Evolutionary conservation across 2,888 invertebrate genomes (phyloP).

Genomic region (Neoaliturus tenellus): DNA sequence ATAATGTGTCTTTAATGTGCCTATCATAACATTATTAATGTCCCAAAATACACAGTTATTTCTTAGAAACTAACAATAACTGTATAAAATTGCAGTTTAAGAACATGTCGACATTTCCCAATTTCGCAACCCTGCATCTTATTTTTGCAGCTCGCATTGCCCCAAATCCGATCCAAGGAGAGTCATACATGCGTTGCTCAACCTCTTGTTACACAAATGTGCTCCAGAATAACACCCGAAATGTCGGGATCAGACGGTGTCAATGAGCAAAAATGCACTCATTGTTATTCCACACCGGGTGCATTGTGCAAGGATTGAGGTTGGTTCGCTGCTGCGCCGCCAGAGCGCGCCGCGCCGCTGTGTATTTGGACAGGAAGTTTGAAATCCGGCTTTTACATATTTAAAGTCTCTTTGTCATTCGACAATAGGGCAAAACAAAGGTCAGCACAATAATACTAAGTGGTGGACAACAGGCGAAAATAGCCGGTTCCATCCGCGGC

Average conservation of each 20-base stretch:
- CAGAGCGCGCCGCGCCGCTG: not conserved
- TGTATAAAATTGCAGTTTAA: no score
- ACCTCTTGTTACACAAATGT: not conserved
- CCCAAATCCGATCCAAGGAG: not conserved
- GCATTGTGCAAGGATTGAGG: constrained; percentile 37
- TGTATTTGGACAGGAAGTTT: constrained; percentile 43
- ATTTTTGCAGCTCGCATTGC: no score
- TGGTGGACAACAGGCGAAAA: constrained; percentile 48
- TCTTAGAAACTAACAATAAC: no score
- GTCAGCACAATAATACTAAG: constrained; percentile 43
- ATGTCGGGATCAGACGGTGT: constrained; percentile 21
- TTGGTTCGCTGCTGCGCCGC: not conserved
- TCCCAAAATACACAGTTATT: no score
- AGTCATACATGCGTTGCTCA: not conserved
- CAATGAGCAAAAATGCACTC: constrained; percentile 34
- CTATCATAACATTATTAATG: no score
- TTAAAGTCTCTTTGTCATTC: constrained; percentile 33
- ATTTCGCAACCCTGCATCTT: no score
- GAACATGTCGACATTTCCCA: no score
- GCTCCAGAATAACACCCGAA: constrained; percentile 27
- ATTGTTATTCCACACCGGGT: constrained; percentile 10
- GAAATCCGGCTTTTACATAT: constrained; percentile 49
- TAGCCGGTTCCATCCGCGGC: constrained; percentile 18
- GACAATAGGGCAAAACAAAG: constrained; percentile 51
- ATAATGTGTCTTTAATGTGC: no score